phyloP scores from a whole-genome alignment of 2,113 vertebrate genomes.

The Hippocampus abdominalis region DNA sequence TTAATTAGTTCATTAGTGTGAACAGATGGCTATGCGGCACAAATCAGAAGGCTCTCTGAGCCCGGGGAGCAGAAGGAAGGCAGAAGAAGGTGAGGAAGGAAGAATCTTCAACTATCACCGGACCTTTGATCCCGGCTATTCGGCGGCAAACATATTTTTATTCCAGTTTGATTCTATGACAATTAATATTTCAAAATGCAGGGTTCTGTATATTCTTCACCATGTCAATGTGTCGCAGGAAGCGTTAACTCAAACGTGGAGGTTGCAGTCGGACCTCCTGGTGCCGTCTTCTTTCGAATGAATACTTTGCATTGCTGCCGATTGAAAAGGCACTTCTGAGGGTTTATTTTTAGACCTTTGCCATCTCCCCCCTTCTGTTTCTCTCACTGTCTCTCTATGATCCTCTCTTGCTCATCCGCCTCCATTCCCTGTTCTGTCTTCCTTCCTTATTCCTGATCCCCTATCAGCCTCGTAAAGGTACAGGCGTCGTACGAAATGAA shows the following conservation, averaged over 20 bases:
- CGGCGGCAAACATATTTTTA: slow-evolving; percentile 46
- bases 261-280: slow-evolving; percentile 29
- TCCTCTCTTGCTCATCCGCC: slow-evolving; percentile 54
- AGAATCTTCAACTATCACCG: slow-evolving; percentile 39
- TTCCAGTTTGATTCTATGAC: not conserved
- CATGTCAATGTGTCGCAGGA: slow-evolving; percentile 4
- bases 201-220: slow-evolving; percentile 11
- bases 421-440: slow-evolving; percentile 49
- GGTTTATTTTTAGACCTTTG: slow-evolving; percentile 73
- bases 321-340: slow-evolving; percentile 66
- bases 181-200: slow-evolving; percentile 14
- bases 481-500: slow-evolving; percentile 52
- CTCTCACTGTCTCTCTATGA: slow-evolving; percentile 53
- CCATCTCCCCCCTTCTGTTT: slow-evolving; percentile 55
- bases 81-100: slow-evolving; percentile 56
- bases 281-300: slow-evolving; percentile 55
- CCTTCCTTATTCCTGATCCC: slow-evolving; percentile 45
- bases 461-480: slow-evolving; percentile 60
- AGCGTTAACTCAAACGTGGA: not conserved
- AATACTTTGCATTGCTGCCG: slow-evolving; percentile 68
- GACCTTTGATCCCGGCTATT: slow-evolving; percentile 39
- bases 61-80: slow-evolving; percentile 57
- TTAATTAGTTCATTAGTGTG: slow-evolving; percentile 78
- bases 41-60: slow-evolving; percentile 67
- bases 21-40: slow-evolving; percentile 75